Conservation (phyloP, 2,113 vertebrate species). For the Brachyhypopomus occidentalis region DNA sequence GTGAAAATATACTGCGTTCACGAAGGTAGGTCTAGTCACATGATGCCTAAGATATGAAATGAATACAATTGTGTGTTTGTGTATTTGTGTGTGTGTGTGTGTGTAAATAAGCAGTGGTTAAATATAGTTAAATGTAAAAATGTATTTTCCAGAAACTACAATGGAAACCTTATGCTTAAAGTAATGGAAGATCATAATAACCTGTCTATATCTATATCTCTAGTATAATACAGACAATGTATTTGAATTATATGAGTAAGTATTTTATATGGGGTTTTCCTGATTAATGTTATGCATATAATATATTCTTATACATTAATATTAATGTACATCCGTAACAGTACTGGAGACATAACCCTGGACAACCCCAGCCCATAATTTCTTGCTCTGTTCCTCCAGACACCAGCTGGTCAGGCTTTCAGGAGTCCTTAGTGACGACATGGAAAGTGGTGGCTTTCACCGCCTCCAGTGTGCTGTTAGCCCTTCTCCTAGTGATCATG, state of each 20-base stretch:
- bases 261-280: too few relatives aligned
- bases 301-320: neutral
- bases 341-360: neutral
- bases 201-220: neutral
- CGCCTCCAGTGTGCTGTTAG: slow-evolving; percentile 83
- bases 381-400: slow-evolving; percentile 69
- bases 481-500: slow-evolving; percentile 82
- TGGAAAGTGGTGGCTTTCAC: slow-evolving; percentile 89
- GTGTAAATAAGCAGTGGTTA: neutral
- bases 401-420: slow-evolving; percentile 79
- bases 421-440: slow-evolving; percentile 82
- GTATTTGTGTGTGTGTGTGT: neutral
- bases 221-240: neutral
- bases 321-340: too few relatives aligned
- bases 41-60: neutral
- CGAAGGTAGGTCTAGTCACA: slow-evolving; percentile 69
- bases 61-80: neutral
- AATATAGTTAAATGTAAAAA: neutral
- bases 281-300: neutral
- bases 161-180: neutral
- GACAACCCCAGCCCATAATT: neutral
- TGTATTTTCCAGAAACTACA: neutral
- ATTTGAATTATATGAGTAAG: neutral
- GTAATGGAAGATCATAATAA: neutral
- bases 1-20: slow-evolving; percentile 83